Conservation (phyloP, 2,113 vertebrate species). For the Tachycineta bicolor region DNA sequence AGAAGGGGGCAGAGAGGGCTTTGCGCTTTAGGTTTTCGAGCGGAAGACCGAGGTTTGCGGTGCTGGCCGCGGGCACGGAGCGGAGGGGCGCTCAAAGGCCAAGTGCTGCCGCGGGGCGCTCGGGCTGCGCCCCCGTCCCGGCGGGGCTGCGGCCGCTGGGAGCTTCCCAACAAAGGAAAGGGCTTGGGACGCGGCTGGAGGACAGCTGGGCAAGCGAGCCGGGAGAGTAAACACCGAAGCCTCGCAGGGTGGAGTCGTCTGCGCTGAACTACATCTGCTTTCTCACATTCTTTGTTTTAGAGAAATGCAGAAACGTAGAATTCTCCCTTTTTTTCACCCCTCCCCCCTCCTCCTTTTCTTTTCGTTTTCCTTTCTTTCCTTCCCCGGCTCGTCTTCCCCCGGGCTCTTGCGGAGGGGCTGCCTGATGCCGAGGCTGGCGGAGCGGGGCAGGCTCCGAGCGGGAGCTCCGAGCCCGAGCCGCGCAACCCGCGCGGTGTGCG, state of each 20-base stretch:
- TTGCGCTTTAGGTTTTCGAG: background rate
- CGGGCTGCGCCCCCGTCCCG: background rate
- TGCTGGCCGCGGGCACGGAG: background rate
- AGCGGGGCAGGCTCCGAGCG: background rate
- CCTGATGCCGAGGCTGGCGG: background rate
- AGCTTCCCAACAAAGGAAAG: conserved; percentile 24
- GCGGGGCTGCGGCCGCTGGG: background rate
- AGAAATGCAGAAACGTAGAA: background rate
- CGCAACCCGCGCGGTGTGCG: background rate
- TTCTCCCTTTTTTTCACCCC: background rate
- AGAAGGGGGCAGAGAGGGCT: background rate
- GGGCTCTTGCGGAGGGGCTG: background rate
- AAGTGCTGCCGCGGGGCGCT: background rate
- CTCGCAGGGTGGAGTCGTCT: conserved; percentile 73
- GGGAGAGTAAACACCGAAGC: conserved; percentile 33
- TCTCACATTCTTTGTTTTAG: conserved; percentile 70
- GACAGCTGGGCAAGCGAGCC: background rate
- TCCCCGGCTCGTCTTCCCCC: background rate
- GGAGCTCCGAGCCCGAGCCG: background rate
- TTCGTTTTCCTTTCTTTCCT: background rate
- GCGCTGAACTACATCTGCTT: conserved; percentile 36
- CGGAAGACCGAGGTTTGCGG: background rate
- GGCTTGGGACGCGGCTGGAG: background rate
- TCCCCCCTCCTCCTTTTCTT: background rate
- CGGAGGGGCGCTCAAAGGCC: background rate